Base-by-base conservation (phyloP, 2,113 vertebrate species). In the Bos indicus region DNA sequence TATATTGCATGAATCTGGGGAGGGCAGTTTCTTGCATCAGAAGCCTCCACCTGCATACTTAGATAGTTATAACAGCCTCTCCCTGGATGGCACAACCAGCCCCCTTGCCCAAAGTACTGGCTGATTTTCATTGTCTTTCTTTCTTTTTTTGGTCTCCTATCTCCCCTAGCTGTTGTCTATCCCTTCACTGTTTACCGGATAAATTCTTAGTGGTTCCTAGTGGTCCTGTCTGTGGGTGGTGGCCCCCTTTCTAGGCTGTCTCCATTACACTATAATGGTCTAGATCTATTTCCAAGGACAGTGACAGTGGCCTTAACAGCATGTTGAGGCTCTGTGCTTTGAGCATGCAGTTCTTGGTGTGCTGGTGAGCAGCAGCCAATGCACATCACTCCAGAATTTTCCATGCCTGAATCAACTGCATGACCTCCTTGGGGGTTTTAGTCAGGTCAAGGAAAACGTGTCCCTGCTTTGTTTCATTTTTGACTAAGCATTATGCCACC, bases 381-480 rank as follows among this genome's bases (percentile, higher is more conserved):
- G n/a, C 67, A 74, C 19, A 6, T 71, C n/a, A 40, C n/a, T 71
- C n/a, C 67, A 74, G n/a, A 74, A 40, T 74, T 23, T 40, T 40
- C n/a, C n/a, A 23, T 36, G 67, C n/a, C 67, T 13, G n/a, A 40
- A 74, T 12, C 21, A 40, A 23, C 10, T 12, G 67, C n/a, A 23
- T 13, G 19, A 6, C 67, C 67, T 6, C 67, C 67, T 40, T 74
- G 67, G n/a, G 19, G 67, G n/a, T 40, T 40, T 74, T 6, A 12
- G 2, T 40, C 0, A 0, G 67, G 67, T 23, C n/a, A 40, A 74
- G 10, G 67, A 23, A 40, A 74, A 19, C 0, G 0, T 40, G n/a
- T 74, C 36, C 2, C 67, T 40, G 67, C 19, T 23, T 74, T 74
- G n/a, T 74, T 6, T 74, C n/a, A n/a, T 40, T 71, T 71, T 40